These are phyloP conservation scores for Melopsittacus undulatus DNA, from an alignment of 2,797 vertebrate species.

Conservation along the genomic window DNA sequence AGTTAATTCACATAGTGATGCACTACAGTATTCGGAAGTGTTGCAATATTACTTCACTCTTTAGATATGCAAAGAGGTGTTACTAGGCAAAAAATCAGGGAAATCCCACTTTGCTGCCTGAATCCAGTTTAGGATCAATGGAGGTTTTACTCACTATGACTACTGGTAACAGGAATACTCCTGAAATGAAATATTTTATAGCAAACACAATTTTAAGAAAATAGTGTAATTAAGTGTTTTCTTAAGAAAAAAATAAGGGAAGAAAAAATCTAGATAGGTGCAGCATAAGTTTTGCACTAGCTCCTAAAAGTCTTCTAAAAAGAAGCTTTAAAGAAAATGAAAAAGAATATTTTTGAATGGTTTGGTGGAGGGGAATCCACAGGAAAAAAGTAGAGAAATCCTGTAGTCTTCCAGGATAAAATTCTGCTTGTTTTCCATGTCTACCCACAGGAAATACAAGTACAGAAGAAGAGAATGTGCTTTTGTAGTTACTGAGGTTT, in stretches of 20 bases:
- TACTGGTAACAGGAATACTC: background rate
- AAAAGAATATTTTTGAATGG: background rate
- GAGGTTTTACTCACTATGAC: background rate
- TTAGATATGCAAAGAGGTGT: background rate
- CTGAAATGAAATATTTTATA: background rate
- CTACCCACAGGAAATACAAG: background rate
- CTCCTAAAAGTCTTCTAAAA: background rate
- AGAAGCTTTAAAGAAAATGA: background rate
- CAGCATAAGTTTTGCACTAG: background rate
- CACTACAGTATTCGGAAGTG: background rate
- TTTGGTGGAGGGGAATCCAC: background rate
- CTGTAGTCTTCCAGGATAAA: background rate
- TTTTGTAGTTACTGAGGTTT: constrained; percentile 23
- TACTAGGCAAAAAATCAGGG: background rate
- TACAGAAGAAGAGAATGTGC: background rate
- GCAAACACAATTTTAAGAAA: background rate
- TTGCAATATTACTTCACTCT: background rate
- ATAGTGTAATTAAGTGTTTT: background rate
- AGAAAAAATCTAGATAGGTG: background rate
- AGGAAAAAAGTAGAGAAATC: background rate
- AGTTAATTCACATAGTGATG: background rate
- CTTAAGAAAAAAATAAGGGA: background rate
- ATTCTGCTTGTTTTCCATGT: background rate
- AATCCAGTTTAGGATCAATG: background rate
- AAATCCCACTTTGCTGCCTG: background rate